These are phyloP conservation scores for Ceratina australensis DNA, from an alignment of 1,140 invertebrate species.

Conservation along the genomic window DNA sequence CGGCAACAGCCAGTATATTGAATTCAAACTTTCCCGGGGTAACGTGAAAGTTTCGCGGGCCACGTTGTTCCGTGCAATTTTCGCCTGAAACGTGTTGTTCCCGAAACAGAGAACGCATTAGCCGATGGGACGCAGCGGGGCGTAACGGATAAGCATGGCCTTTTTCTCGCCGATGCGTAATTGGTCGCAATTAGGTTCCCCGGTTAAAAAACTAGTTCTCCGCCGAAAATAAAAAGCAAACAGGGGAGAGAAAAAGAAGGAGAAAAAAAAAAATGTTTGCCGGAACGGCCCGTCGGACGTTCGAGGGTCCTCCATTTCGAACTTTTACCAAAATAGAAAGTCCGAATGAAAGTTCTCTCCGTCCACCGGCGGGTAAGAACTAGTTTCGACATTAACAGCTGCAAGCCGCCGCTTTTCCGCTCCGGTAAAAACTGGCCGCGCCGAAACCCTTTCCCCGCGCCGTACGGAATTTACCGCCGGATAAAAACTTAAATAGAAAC, in stretches of 20 bases:
- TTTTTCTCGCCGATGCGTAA: not conserved
- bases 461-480: not conserved
- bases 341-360: not conserved
- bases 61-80: constrained; percentile 10
- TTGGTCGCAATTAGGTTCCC: constrained; percentile 10
- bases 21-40: constrained; percentile 6
- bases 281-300: too few relatives aligned
- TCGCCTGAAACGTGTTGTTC: constrained; percentile 15
- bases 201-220: not conserved
- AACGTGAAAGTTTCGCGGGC: not conserved
- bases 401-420: not conserved
- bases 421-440: not conserved
- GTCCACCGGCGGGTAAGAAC: constrained; percentile 4
- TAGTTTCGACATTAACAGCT: constrained; percentile 31
- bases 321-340: constrained; percentile 26
- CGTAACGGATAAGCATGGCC: not conserved
- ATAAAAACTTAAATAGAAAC: constrained; percentile 11
- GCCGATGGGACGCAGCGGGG: not conserved
- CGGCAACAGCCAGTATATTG: not conserved
- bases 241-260: too few relatives aligned
- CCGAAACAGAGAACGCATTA: not conserved
- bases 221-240: not conserved
- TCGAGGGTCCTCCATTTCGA: not conserved
- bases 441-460: not conserved
- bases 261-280: too few relatives aligned